Percentiles rank a stretch among this genome's conserved stretches.
These are phyloP conservation scores for Hycleus cichorii DNA, from an alignment of 1,140 invertebrate species.

Conservation along the genomic window DNA sequence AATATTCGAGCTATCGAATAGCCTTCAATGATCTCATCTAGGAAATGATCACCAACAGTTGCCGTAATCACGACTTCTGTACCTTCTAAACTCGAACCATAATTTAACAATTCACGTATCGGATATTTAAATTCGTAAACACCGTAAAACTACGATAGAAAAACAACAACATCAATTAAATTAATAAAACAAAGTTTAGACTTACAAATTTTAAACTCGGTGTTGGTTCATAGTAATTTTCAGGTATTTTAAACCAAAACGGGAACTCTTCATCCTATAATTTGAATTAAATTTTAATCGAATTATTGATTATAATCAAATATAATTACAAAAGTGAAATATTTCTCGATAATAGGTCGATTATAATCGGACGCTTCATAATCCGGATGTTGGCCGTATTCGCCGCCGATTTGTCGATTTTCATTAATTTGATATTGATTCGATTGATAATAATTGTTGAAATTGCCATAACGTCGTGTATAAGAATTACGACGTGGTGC, in stretches of 20 bases:
- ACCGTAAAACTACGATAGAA: conserved; percentile 67
- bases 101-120: conserved; percentile 65
- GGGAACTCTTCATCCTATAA: conserved; percentile 64
- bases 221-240: conserved; percentile 45
- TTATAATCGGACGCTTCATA: conserved; percentile 41
- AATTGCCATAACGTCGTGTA: conserved; percentile 20
- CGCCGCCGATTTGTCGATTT: no score
- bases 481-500: conserved; percentile 14
- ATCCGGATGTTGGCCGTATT: not conserved
- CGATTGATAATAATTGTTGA: conserved; percentile 3
- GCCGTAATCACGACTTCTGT: conserved; percentile 83
- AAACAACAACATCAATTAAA: not conserved
- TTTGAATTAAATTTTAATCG: no score
- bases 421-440: not conserved
- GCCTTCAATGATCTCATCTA: conserved; percentile 79
- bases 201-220: conserved; percentile 64
- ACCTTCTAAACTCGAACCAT: conserved; percentile 60
- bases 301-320: not conserved
- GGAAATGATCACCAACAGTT: conserved; percentile 81
- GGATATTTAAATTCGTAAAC: conserved; percentile 79
- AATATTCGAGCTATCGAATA: conserved; percentile 81
- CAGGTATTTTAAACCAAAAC: conserved; percentile 61
- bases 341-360: conserved; percentile 54
- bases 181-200: conserved; percentile 21
- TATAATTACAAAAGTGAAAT: conserved; percentile 65